Percentiles rank a stretch among this genome's conserved stretches.
These are phyloP conservation scores for Himalopsyche japonica DNA, from an alignment of 2,888 invertebrate genomes.

Conservation along the genomic window DNA sequence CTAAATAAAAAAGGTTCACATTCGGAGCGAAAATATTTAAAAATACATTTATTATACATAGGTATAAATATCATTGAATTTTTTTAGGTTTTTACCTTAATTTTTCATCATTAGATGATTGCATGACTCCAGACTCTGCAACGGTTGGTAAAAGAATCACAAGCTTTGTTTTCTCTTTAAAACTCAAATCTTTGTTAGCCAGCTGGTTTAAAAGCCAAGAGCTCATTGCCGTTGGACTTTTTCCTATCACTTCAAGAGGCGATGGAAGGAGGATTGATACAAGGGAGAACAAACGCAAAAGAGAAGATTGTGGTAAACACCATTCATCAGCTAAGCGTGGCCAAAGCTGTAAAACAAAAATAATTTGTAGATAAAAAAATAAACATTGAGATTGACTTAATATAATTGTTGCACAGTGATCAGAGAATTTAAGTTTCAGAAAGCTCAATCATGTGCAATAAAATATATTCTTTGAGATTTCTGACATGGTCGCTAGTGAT, in stretches of 20 bases:
- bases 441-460: too few relatives aligned
- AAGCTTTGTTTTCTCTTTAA: conserved; percentile 22
- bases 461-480: too few relatives aligned
- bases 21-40: too few relatives aligned
- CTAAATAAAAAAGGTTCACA: too few relatives aligned
- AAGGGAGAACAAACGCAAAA: conserved; percentile 24
- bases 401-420: too few relatives aligned
- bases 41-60: too few relatives aligned
- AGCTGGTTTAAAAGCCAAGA: conserved; percentile 28
- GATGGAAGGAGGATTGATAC: conserved; percentile 24
- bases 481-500: too few relatives aligned
- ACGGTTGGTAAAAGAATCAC: conserved; percentile 25
- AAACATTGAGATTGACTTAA: too few relatives aligned
- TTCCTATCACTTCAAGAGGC: conserved; percentile 7
- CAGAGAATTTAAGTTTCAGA: too few relatives aligned
- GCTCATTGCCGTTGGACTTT: neutral
- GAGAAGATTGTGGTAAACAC: neutral
- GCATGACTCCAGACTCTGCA: neutral
- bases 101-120: conserved; percentile 9
- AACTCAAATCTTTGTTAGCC: neutral
- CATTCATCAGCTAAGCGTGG: conserved; percentile 9
- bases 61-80: too few relatives aligned
- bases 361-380: neutral
- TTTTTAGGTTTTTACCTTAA: neutral
- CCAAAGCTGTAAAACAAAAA: conserved; percentile 31